phyloP scores from a whole-genome alignment of 2,113 vertebrate species.

The Hassar affinis region DNA sequence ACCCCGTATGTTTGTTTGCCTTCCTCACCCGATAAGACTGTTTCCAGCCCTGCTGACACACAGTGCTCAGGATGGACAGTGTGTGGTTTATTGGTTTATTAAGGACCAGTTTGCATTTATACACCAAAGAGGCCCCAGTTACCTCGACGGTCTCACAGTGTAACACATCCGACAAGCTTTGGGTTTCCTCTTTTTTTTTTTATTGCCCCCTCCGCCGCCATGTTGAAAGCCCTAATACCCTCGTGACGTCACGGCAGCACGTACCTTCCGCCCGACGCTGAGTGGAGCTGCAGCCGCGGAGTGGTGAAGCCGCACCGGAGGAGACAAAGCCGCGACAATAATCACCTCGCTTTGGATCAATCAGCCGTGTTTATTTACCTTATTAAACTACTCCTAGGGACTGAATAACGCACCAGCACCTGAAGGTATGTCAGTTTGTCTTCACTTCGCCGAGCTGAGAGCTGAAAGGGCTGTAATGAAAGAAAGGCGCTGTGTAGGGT shows the following conservation, averaged over 20 bases:
- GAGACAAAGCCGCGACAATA: constrained; percentile 82
- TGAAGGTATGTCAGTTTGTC: constrained; percentile 61
- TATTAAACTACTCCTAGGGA: constrained; percentile 64
- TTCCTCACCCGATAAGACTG: constrained; percentile 17
- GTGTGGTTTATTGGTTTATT: too few relatives aligned
- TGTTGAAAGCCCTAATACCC: constrained; percentile 58
- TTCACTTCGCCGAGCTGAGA: not conserved
- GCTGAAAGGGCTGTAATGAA: constrained; percentile 38
- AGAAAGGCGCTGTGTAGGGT: constrained; percentile 29
- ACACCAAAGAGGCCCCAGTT: not conserved
- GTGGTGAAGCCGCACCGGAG: constrained; percentile 72
- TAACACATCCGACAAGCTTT: not conserved
- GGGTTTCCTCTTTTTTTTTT: constrained; percentile 40
- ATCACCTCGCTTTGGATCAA: constrained; percentile 70
- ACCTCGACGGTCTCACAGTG: too few relatives aligned
- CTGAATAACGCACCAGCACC: constrained; percentile 25
- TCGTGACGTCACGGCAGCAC: constrained; percentile 70
- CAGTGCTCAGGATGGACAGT: not conserved
- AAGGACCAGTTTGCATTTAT: too few relatives aligned
- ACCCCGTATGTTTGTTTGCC: constrained; percentile 50
- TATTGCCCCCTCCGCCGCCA: constrained; percentile 49
- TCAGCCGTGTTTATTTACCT: constrained; percentile 73
- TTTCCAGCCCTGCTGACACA: not conserved
- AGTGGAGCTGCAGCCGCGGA: constrained; percentile 74
- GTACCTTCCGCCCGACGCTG: constrained; percentile 77